Evolutionary conservation across 2,797 vertebrate genomes (phyloP), one percentile per base, ranked within the genome.

Genomic region (Lagocephalus sceleratus): DNA sequence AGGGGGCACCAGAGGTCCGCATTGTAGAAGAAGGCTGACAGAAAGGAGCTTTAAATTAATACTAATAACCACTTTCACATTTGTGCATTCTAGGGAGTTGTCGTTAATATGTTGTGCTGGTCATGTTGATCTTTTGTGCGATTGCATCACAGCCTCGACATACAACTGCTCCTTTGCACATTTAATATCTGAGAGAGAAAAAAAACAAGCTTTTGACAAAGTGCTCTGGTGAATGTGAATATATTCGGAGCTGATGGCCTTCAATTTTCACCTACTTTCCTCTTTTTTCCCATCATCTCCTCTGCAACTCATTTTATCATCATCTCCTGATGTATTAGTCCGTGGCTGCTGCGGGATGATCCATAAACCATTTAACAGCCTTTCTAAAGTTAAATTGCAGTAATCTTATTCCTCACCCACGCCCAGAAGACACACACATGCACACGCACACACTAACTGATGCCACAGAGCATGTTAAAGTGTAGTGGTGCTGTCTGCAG

Each of bases 351-450:
- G 57, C 66, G 41, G 69, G 75, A 75, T 88, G 86, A 89, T 86
- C 83, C 80, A 85, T 85, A 90, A 88, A 79, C 75, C 71, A 47
- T 87, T 84, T 86, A 87, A 89, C 80, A 76, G 84, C 76, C 81
- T 81, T 84, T 83, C 77, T 87, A 76, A 81, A 85, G 78, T 81
- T 83, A 87, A 91, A 88, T 86, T 78, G 49, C 66, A 72, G 73
- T 84, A 87, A 90, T 89, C 84, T 75, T 84, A 83, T 88, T 85
- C 79, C 82, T 79, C 65, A 70, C 70, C 68, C 74, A 50, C 86
- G 47, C 78, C 68, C 61, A 46, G 5, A 21, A 29, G 63, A 63
- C 53, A 20, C 39, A 35, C 57, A 25, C 47, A 32, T 68, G 29
- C 57, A 51, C 61, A 51, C 57, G 60, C 64, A 50, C 67, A 56